phyloP scores from a whole-genome alignment of 1,140 invertebrate genomes.

The Tribolium castaneum region DNA sequence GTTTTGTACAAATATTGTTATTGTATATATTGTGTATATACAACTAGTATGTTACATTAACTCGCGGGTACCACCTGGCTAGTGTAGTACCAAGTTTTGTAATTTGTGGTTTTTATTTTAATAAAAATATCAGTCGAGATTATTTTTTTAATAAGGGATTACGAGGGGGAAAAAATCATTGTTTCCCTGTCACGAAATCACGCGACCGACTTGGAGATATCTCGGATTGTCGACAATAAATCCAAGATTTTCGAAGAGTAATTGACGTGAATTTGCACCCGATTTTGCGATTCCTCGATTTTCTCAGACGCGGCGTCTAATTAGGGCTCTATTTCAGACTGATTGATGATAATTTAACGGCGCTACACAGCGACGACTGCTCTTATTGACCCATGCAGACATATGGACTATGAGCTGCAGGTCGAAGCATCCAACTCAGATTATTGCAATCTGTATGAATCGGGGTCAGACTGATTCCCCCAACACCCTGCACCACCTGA shows the following conservation, averaged over 20 bases:
- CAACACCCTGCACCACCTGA: constrained; percentile 1
- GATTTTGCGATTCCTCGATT: neutral
- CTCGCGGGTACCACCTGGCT: constrained; percentile 9
- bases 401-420: constrained; percentile 45
- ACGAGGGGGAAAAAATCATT: constrained; percentile 20
- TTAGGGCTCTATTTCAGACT: constrained; percentile 2
- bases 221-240: constrained; percentile 44
- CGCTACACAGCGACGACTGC: constrained; percentile 20
- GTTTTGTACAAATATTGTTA: constrained; percentile 18
- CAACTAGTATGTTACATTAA: constrained; percentile 50
- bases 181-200: constrained; percentile 38
- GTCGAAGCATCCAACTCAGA: constrained; percentile 32
- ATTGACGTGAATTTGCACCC: constrained; percentile 2
- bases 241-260: constrained; percentile 19
- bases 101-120: constrained; percentile 19
- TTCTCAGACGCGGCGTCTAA: neutral
- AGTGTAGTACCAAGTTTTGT: constrained; percentile 41
- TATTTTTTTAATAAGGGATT: constrained; percentile 2
- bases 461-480: constrained; percentile 36
- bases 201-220: constrained; percentile 45
- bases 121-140: neutral
- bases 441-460: constrained; percentile 43
- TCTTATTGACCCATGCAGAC: constrained; percentile 39
- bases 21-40: constrained; percentile 40
- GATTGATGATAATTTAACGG: constrained; percentile 19